Conservation (phyloP, 1,140 invertebrate species). For the Drosophila suzukii region DNA sequence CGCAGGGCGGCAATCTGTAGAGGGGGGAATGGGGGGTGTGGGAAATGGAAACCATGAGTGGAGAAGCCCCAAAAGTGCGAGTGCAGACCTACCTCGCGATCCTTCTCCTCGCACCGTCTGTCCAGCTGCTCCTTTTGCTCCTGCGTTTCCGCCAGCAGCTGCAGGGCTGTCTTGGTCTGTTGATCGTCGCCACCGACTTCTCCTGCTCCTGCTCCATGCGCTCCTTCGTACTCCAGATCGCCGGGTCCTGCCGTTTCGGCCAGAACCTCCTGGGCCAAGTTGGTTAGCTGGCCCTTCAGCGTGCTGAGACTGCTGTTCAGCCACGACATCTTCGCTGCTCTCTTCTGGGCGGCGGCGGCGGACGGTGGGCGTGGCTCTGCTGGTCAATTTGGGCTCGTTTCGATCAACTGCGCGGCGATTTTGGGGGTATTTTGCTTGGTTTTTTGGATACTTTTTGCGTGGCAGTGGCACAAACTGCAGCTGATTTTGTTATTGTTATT, state of each 20-base stretch:
- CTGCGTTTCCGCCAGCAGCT: constrained; percentile 85
- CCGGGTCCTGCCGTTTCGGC: constrained; percentile 86
- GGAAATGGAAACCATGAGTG: background rate
- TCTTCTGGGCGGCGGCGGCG: constrained; percentile 3
- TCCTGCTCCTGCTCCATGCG: background rate
- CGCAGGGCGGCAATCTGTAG: constrained; percentile 77
- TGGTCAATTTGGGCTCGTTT: background rate
- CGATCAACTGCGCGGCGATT: background rate
- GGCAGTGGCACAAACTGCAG: constrained; percentile 76
- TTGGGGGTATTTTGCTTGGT: constrained; percentile 6
- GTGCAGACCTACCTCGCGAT: constrained; percentile 87
- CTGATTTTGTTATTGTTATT: constrained; percentile 61
- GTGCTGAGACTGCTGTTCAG: constrained; percentile 90
- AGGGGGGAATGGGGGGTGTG: background rate
- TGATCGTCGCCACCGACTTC: constrained; percentile 33
- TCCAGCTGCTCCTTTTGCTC: constrained; percentile 86
- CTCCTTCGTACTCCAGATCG: constrained; percentile 70
- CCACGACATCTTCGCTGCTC: constrained; percentile 88
- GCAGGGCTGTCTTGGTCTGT: constrained; percentile 49
- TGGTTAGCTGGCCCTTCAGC: constrained; percentile 91
- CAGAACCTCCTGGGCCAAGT: constrained; percentile 89
- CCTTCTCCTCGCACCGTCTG: constrained; percentile 87
- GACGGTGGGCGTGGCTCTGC: constrained; percentile 4
- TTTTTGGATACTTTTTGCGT: constrained; percentile 70
- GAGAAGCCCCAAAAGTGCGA: constrained; percentile 53